Percentiles rank a stretch among this genome's conserved stretches.
Conservation (phyloP, 2,113 vertebrate genomes). For the Hepsetus odoe region DNA sequence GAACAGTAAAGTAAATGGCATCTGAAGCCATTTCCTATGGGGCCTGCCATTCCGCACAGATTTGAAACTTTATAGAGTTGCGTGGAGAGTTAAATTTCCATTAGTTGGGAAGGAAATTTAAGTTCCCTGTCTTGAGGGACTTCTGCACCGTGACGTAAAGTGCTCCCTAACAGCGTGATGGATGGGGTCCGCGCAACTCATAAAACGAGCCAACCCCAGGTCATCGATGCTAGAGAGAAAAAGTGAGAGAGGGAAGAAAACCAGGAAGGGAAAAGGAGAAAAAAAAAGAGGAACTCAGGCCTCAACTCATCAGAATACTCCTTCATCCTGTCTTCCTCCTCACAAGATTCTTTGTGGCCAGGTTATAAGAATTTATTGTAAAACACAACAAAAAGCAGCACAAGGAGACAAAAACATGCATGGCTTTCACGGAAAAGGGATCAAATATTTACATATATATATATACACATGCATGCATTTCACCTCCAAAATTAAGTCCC, state of each 20-base stretch:
- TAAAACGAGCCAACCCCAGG: slow-evolving; percentile 32
- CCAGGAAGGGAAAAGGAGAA: slow-evolving; percentile 8
- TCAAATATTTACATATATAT: too few relatives aligned
- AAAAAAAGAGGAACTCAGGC: slow-evolving; percentile 5
- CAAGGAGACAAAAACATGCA: too few relatives aligned
- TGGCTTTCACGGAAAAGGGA: too few relatives aligned
- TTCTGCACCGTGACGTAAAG: slow-evolving; percentile 60
- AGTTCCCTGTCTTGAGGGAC: slow-evolving; percentile 68
- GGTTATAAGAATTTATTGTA: too few relatives aligned
- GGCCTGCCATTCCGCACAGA: slow-evolving; percentile 65
- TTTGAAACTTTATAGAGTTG: slow-evolving; percentile 72
- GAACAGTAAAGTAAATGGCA: slow-evolving; percentile 83
- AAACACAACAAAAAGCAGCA: too few relatives aligned
- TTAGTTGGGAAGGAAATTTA: slow-evolving; percentile 75
- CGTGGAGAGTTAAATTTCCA: slow-evolving; percentile 78
- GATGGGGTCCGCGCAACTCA: slow-evolving; percentile 63
- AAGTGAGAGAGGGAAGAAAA: background rate
- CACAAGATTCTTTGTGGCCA: too few relatives aligned
- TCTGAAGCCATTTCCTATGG: slow-evolving; percentile 79
- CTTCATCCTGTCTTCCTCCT: background rate
- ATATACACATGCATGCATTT: too few relatives aligned
- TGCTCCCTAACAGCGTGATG: slow-evolving; percentile 68
- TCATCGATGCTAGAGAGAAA: slow-evolving; percentile 23
- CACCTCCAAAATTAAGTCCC: too few relatives aligned
- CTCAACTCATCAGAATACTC: background rate